Evolutionary conservation across 2,797 vertebrate species (phyloP).

Genomic region (Chrysolophus pictus): DNA sequence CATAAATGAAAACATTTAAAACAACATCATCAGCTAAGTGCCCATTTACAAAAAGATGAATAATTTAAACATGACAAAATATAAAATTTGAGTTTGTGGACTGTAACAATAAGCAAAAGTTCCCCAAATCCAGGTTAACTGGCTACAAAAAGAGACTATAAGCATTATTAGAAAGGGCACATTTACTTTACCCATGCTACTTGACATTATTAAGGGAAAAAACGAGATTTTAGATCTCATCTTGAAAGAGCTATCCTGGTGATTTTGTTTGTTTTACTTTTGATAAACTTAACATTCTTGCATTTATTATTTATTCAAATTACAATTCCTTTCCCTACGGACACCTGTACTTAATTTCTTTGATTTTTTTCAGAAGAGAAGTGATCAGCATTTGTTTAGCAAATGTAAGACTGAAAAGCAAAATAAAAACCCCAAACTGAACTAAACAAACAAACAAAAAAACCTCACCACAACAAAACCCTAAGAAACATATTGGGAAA

Average conservation of each 20-base stretch:
- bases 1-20: too few relatives aligned
- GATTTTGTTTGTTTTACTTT: too few relatives aligned
- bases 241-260: too few relatives aligned
- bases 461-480: neutral
- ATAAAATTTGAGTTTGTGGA: neutral
- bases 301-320: neutral
- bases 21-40: neutral
- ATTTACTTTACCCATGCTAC: too few relatives aligned
- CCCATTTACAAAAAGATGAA: neutral
- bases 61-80: neutral
- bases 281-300: too few relatives aligned
- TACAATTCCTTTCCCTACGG: neutral
- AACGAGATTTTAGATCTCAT: too few relatives aligned
- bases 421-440: neutral
- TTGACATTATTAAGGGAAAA: too few relatives aligned
- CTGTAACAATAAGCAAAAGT: neutral
- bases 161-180: too few relatives aligned
- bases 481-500: neutral
- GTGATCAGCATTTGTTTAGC: neutral
- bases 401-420: neutral
- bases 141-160: too few relatives aligned
- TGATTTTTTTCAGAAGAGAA: neutral
- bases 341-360: neutral
- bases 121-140: neutral
- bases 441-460: too few relatives aligned